A percentile compares a stretch with the other conserved stretches of the same genome.
phyloP scores from a whole-genome alignment of 2,888 invertebrate species.

The Hylaea fasciaria region DNA sequence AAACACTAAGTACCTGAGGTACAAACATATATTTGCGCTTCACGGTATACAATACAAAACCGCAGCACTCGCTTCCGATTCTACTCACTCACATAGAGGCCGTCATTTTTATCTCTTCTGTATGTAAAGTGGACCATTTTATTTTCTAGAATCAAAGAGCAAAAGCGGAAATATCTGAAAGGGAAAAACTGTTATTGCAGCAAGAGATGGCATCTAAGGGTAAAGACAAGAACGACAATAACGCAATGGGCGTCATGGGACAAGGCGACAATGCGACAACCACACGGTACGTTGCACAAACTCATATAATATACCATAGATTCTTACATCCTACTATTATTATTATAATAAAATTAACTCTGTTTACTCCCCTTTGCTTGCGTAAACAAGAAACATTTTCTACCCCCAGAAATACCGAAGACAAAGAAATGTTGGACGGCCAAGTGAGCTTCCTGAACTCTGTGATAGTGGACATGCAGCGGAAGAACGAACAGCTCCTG shows the following conservation, averaged over 20 bases:
- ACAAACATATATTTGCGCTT: too few relatives aligned
- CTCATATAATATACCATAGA: background rate
- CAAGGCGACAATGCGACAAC: conserved; percentile 62
- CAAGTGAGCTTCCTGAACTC: conserved; percentile 97
- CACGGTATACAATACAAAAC: too few relatives aligned
- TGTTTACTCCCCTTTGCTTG: too few relatives aligned
- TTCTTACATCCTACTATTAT: too few relatives aligned
- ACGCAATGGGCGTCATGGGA: conserved; percentile 64
- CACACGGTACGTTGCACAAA: conserved; percentile 59
- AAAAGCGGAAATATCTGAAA: conserved; percentile 71
- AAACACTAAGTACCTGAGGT: too few relatives aligned
- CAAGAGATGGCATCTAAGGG: conserved; percentile 64
- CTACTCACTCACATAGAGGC: too few relatives aligned
- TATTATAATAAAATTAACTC: too few relatives aligned
- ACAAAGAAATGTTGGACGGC: conserved; percentile 87
- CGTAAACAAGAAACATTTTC: too few relatives aligned
- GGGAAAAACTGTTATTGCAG: conserved; percentile 70
- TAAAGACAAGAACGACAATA: conserved; percentile 77
- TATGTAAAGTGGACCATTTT: background rate
- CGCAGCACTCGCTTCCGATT: too few relatives aligned
- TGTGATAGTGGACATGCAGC: conserved; percentile 98
- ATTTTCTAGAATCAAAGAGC: conserved; percentile 69
- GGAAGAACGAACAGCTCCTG: conserved; percentile 93
- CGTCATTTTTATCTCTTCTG: too few relatives aligned
- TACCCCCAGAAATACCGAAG: conserved; percentile 77